Base-by-base conservation (phyloP, 30 jellyfish, hydroid and myxozoan species). In the Chironex yamaguchii region DNA sequence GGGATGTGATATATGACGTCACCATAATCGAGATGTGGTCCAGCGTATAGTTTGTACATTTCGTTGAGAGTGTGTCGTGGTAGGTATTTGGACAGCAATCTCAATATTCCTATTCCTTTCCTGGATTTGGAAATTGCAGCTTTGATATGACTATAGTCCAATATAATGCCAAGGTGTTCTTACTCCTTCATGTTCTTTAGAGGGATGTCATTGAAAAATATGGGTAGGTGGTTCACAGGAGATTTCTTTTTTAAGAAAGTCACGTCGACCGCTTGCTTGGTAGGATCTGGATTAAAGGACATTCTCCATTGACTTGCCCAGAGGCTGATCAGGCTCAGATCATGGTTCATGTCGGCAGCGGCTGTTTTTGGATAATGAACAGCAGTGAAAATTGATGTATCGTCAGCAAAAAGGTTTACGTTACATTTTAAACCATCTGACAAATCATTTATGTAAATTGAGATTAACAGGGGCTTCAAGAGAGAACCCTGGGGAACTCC, bases 401-500 rank as follows among this genome's bases (percentile, higher is more conserved):
- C 75, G 85, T 71, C 85, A 11, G 85, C 85, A 71, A 71, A 71
- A 36, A n/a, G 30, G 42, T 36, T 71, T 2, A 71, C 85, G 36
- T 71, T 42, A 71, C 85, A 71, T 4, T 71, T 42, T 42, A 33
- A 71, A 14, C 85, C 76, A 42, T 71, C 85, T 42, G 85, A 36
- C 72, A 71, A 25, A 42, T 71, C 85, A 26, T 71, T 71, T 3
- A 71, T 71, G 85, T 71, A 71, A 35, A 34, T 71, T 71, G 28
- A 20, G 81, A 67, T 30, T 22, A 67, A n/a, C 6, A 67, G 62
- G 31, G 81, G 81, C 31, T 63, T 63, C 71, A 67, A 21, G 71
- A 67, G 32, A 6, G 81, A 67, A 67, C 81, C 81, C 81, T 27
- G 25, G 34, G 71, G 85, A 32, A 71, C 85, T 32, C 85, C 85